phyloP scores from a whole-genome alignment of 2,113 vertebrate species.

The Chlamydotis undulata region DNA sequence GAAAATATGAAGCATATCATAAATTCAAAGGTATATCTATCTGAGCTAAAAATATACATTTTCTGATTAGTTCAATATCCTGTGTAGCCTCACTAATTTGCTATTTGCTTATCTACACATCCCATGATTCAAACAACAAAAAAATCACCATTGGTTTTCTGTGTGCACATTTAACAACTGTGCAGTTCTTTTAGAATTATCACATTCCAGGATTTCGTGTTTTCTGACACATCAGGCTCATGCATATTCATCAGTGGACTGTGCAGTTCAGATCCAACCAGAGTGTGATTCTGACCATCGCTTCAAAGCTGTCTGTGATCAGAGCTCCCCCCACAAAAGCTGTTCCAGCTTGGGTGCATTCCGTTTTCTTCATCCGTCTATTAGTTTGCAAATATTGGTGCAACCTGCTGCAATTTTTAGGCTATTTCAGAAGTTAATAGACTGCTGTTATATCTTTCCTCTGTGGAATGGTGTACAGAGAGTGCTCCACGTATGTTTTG shows the following conservation, averaged over 20 bases:
- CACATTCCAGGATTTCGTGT: background rate
- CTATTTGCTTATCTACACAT: background rate
- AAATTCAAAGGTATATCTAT: background rate
- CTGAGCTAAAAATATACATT: slow-evolving; percentile 1
- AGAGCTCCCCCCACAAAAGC: background rate
- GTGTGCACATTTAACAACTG: background rate
- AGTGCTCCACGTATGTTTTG: background rate
- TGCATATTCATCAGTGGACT: slow-evolving; percentile 14
- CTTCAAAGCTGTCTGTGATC: background rate
- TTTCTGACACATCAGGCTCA: slow-evolving; percentile 6
- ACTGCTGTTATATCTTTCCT: background rate
- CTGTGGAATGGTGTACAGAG: background rate
- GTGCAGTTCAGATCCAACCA: background rate
- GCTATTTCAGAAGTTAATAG: background rate
- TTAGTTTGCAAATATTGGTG: background rate
- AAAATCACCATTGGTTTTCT: background rate
- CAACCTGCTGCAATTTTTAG: background rate
- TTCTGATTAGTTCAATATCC: background rate
- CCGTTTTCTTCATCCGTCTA: background rate
- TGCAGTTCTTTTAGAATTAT: background rate
- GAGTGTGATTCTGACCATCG: background rate
- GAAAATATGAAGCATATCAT: background rate
- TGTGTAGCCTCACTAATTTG: background rate
- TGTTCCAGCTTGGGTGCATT: background rate
- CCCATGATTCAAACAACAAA: background rate